Conservation (phyloP, 1,140 invertebrate genomes). For the Trissolcus basalis region DNA sequence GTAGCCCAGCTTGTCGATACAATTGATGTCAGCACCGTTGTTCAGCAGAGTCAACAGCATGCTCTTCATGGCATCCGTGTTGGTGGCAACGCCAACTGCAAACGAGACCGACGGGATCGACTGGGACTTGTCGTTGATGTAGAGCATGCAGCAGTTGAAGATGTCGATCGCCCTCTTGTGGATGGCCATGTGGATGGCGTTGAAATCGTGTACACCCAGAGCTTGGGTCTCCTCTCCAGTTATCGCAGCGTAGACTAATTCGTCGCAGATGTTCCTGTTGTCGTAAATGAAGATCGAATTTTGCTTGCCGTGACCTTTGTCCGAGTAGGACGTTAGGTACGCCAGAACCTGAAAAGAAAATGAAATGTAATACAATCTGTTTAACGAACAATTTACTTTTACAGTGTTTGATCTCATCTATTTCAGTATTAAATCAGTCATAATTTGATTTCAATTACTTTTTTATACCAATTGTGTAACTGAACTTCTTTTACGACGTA, state of each 20-base stretch:
- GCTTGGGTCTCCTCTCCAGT: neutral
- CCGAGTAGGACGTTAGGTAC: conserved; percentile 14
- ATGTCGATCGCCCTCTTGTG: conserved; percentile 29
- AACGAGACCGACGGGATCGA: too few relatives aligned
- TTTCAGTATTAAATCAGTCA: too few relatives aligned
- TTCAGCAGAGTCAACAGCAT: conserved; percentile 10
- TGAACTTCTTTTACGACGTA: too few relatives aligned
- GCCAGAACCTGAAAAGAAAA: conserved; percentile 5
- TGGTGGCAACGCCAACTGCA: conserved; percentile 11
- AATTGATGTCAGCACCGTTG: conserved; percentile 4
- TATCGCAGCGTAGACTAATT: conserved; percentile 8
- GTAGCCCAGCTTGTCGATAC: conserved; percentile 1
- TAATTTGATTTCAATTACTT: too few relatives aligned
- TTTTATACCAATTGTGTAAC: too few relatives aligned
- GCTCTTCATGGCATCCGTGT: conserved; percentile 11
- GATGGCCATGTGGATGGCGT: conserved; percentile 29
- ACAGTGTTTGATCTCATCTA: too few relatives aligned
- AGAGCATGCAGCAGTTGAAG: conserved; percentile 14
- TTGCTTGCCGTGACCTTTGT: neutral
- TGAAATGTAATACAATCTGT: neutral
- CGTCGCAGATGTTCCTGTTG: conserved; percentile 1
- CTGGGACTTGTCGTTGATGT: neutral
- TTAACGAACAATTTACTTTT: too few relatives aligned
- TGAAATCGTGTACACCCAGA: conserved; percentile 15
- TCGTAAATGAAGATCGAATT: conserved; percentile 3